Base-by-base conservation (phyloP, 2,888 invertebrate species). In the Mylabris sibirica region DNA sequence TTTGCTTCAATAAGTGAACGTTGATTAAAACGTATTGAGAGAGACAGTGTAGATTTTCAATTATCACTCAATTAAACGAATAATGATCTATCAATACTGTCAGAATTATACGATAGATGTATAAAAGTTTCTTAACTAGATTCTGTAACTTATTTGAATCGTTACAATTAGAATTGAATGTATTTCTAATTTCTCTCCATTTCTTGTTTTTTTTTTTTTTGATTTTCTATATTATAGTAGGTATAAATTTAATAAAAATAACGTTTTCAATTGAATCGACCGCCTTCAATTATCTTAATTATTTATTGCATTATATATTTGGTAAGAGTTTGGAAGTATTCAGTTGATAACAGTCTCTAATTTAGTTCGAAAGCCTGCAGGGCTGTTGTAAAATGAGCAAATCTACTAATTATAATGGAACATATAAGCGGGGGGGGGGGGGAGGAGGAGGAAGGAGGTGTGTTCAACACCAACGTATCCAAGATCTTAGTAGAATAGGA, bases 401-500 rank as follows among this genome's bases (percentile, higher is more conserved):
- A 78, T 79, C 77, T 76, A 79, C 78, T 80, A 80, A 80, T 80
- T 80, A 80, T 77, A 77, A 78, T 77, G 75, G 67, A 75, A 70
- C 75, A 53, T 20, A 53, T 9, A 53, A 11, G 20, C 6, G n/a
- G 1, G 17, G 44, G 44, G 20, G n/a, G 1, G 17, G 44, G 17
- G 6, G n/a, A n/a, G n/a, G n/a, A n/a, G 44, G 20, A 17, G 1
- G 17, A n/a, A 6, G 6, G n/a, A 3, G 49, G 49, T 11, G 22
- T 53, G 22, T 53, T 53, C 9, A 20, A 53, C 9, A 53, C 49
- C 3, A 53, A 74, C 72, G 77, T 79, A 78, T 77, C 76, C 77
- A 73, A 78, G 78, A 78, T 75, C 76, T 73, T 73, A 72, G 74
- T 76, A 78, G 79, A 82, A 80, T 78, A 74, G 79, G 81, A 82